Evolutionary conservation across 2,113 vertebrate species (phyloP).

Genomic region (Psammodynastes pulverulentus): DNA sequence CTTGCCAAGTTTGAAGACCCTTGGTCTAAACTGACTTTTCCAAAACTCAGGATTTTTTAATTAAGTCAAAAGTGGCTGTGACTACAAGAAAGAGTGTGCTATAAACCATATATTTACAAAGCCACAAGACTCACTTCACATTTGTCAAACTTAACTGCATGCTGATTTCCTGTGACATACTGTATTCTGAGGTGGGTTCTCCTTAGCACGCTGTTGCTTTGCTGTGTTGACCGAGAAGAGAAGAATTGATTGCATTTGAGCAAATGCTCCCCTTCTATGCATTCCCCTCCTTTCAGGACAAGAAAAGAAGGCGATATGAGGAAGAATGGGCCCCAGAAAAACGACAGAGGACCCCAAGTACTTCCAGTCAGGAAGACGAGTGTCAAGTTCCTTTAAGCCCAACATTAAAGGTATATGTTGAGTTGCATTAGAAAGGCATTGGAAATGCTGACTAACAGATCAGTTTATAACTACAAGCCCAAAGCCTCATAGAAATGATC

Average conservation of each 20-base stretch:
- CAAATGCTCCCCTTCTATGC: background rate
- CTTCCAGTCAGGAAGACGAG: slow-evolving; percentile 60
- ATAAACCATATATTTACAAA: background rate
- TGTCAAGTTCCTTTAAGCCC: slow-evolving; percentile 73
- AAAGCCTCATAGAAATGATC: background rate
- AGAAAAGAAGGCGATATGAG: slow-evolving; percentile 71
- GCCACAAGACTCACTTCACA: background rate
- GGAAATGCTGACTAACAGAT: background rate
- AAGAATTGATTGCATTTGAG: background rate
- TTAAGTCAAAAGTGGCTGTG: background rate
- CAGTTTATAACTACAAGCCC: background rate
- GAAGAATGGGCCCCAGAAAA: slow-evolving; percentile 71
- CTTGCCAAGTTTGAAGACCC: too few species aligned
- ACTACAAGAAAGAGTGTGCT: background rate
- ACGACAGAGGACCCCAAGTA: slow-evolving; percentile 72
- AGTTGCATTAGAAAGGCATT: background rate
- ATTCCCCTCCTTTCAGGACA: slow-evolving; percentile 65
- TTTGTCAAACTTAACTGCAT: background rate
- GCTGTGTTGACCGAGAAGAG: background rate
- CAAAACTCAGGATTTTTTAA: background rate
- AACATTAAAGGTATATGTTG: slow-evolving; percentile 71
- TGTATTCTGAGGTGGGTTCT: background rate
- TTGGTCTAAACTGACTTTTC: background rate
- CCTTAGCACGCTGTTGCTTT: background rate
- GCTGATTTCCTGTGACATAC: too few species aligned